A percentile compares a stretch with the other conserved stretches of the same genome.
These are phyloP conservation scores for Felis catus DNA, from an alignment of 2,113 vertebrate genomes.

Conservation along the genomic window DNA sequence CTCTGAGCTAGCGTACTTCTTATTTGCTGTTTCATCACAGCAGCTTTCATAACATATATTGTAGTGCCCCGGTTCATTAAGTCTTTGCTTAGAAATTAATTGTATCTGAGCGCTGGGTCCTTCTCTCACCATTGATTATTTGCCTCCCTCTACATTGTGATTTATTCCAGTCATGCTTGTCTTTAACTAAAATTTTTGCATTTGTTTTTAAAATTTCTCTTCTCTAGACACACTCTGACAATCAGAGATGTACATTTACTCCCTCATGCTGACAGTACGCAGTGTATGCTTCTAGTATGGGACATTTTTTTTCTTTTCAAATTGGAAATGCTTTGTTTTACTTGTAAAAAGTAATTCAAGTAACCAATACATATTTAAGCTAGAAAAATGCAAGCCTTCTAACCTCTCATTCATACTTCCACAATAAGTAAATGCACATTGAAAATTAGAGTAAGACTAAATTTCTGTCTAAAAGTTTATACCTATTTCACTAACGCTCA, in stretches of 20 bases:
- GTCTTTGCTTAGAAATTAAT: constrained; percentile 72
- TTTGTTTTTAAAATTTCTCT: not conserved
- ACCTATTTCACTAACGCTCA: not conserved
- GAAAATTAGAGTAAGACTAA: not conserved
- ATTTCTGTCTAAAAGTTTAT: not conserved
- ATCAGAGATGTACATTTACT: not conserved
- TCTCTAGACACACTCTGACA: constrained; percentile 7
- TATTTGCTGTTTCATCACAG: constrained; percentile 51
- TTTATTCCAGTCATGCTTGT: constrained; percentile 65
- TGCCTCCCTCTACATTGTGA: constrained; percentile 41
- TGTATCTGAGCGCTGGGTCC: constrained; percentile 61
- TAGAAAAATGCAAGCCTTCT: not conserved
- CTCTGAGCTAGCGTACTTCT: not conserved
- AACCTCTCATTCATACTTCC: not conserved
- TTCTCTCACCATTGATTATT: constrained; percentile 72
- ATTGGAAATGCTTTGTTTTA: constrained; percentile 12
- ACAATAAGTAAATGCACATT: not conserved
- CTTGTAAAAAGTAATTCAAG: not conserved
- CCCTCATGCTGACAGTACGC: not conserved
- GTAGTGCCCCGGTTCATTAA: not conserved
- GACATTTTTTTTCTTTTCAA: not conserved
- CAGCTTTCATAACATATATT: constrained; percentile 24
- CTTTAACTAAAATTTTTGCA: constrained; percentile 66
- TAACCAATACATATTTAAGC: not conserved
- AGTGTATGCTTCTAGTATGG: not conserved